Conservation (phyloP, 2,888 invertebrate species). For the Caenorhabditis virilis region DNA sequence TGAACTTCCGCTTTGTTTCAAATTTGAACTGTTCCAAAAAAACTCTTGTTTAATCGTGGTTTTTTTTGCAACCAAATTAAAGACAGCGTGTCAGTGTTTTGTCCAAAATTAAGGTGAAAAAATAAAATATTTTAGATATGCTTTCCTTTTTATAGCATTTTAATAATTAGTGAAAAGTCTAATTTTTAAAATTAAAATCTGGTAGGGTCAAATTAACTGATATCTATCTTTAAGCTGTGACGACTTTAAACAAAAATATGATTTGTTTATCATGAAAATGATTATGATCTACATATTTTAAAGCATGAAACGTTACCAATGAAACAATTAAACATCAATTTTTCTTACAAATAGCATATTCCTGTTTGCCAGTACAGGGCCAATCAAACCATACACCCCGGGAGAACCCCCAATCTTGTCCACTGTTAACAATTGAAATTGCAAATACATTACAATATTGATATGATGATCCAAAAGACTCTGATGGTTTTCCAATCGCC, state of each 20-base stretch:
- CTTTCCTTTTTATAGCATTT: no score
- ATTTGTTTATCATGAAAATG: neutral
- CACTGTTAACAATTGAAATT: neutral
- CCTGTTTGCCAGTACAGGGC: constrained; percentile 1
- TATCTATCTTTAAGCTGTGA: no score
- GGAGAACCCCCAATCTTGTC: neutral
- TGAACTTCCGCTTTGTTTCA: no score
- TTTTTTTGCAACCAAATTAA: no score
- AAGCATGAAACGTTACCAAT: neutral
- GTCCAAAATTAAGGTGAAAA: no score
- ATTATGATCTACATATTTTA: neutral
- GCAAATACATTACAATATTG: constrained; percentile 4
- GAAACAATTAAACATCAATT: neutral
- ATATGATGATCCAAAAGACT: neutral
- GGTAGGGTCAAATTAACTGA: no score
- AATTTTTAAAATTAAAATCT: no score
- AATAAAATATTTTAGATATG: no score
- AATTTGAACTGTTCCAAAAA: no score
- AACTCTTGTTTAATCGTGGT: no score
- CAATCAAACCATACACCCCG: constrained; percentile 7
- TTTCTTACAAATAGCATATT: constrained; percentile 11
- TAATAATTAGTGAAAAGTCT: no score
- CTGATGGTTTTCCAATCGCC: neutral
- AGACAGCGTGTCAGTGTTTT: no score
- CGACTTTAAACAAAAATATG: neutral